These are phyloP conservation scores for Clarias macrocephalus DNA, from an alignment of 2,113 vertebrate species.

Conservation along the genomic window DNA sequence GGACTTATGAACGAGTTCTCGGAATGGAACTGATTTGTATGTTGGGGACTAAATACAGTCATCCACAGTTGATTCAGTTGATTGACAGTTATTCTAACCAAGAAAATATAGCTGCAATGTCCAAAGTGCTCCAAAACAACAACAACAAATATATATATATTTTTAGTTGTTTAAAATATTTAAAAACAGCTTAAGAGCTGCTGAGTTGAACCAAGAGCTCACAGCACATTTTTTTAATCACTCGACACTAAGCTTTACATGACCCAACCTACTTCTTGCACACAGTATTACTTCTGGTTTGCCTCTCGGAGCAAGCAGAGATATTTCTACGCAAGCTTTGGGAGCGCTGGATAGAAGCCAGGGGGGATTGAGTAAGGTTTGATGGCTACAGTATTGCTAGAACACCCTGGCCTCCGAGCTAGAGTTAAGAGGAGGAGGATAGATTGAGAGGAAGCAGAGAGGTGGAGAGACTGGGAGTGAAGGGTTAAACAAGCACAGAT, in stretches of 20 bases:
- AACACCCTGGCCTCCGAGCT: conserved; percentile 5
- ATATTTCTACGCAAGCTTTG: conserved; percentile 39
- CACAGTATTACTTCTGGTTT: conserved; percentile 31
- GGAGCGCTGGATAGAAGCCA: not conserved
- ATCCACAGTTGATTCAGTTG: too few species aligned
- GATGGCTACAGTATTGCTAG: conserved; percentile 20
- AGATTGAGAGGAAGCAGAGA: conserved; percentile 36
- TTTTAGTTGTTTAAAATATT: not conserved
- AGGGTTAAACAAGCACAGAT: conserved; percentile 44
- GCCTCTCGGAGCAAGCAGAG: conserved; percentile 53
- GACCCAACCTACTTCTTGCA: conserved; percentile 18
- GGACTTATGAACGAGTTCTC: too few species aligned
- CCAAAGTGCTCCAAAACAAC: not conserved
- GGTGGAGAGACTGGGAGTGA: conserved; percentile 35
- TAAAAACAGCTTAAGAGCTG: not conserved
- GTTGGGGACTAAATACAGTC: not conserved
- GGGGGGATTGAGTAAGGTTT: conserved; percentile 27
- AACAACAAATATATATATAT: not conserved
- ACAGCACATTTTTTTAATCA: not conserved
- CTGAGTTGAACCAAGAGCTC: not conserved
- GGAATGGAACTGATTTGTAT: too few species aligned
- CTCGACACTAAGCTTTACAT: conserved; percentile 10
- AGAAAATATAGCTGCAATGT: not conserved
- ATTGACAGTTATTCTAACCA: not conserved
- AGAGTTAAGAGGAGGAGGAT: conserved; percentile 29